Base-by-base conservation (phyloP, 2,113 vertebrate species). In the Gymnobelideus leadbeateri region DNA sequence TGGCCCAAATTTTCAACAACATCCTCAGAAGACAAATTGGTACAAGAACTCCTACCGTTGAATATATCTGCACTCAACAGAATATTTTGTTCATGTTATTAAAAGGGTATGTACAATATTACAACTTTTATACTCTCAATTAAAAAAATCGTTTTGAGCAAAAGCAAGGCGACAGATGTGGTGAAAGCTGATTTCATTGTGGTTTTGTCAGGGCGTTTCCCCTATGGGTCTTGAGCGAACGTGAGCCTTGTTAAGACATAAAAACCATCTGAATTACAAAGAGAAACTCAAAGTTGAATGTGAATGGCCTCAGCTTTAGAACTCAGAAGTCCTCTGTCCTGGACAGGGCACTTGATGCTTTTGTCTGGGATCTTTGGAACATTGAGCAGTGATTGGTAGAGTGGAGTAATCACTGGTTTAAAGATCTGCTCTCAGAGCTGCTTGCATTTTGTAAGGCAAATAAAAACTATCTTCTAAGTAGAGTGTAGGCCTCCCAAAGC, bases 1-100 rank as follows among this genome's bases (percentile, higher is more conserved):
- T 99, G 96, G 99, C 99, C 95, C 99, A 99, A 95, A 99, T 99
- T 98, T 99, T 99, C 98, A 99, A 99, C 99, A 99, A 99, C 98
- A 99, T 99, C 98, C 98, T 99, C 97, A 99, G 99, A 98, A 99
- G 99, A 97, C 99, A 99, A 97, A 99, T 99, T 97, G 99, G 99
- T 97, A 99, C 99, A 96, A 99, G 99, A 97, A 99, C 99, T 94
- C 99, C 99, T 95, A 99, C 99, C 61, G 99, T 99, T 97, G 99
- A 99, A 98, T 99, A 99, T 97, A 99, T 99, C 98, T 99, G 99
- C 98, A 99, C 99, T 98, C 99, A 99, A 98, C 99, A 99, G 98
- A 99, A 99, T 98, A 99, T 99, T 98, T 98, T 99, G 98, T 99
- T 99, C 98, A 99, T 99, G 99, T 98, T 99, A 97, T 99, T 99